Percentiles rank a stretch among this genome's conserved stretches.
These are phyloP conservation scores for Cerceris ruficornis DNA, from an alignment of 2,888 invertebrate genomes.

Conservation along the genomic window DNA sequence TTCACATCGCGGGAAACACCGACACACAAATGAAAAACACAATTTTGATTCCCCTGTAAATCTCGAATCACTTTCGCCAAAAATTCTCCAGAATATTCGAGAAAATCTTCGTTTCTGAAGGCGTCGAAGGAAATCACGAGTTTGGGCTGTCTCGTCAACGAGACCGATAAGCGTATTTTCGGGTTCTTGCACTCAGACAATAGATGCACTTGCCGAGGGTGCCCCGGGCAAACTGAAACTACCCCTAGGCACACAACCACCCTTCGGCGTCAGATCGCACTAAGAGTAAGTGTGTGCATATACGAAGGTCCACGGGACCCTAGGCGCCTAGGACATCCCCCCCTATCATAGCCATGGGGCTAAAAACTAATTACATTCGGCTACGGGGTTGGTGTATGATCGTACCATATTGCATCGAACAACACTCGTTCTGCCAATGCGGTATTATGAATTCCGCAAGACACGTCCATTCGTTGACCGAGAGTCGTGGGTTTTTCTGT, in stretches of 20 bases:
- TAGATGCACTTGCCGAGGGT: slow-evolving; percentile 78
- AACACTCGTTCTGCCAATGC: slow-evolving; percentile 65
- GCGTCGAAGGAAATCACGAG: slow-evolving; percentile 45
- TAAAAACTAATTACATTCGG: slow-evolving; percentile 80
- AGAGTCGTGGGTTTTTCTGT: not conserved
- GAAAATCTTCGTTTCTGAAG: slow-evolving; percentile 16
- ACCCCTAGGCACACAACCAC: slow-evolving; percentile 71
- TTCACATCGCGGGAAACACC: too few relatives aligned
- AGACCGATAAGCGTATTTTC: slow-evolving; percentile 75
- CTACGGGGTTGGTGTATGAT: slow-evolving; percentile 69
- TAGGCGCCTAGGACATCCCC: slow-evolving; percentile 66
- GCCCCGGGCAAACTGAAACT: slow-evolving; percentile 77
- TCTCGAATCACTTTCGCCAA: too few relatives aligned
- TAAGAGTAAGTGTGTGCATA: slow-evolving; percentile 50
- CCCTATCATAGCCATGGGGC: slow-evolving; percentile 78
- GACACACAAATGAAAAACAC: too few relatives aligned
- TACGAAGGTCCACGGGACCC: slow-evolving; percentile 58
- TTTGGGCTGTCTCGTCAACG: slow-evolving; percentile 31
- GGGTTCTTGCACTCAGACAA: slow-evolving; percentile 76
- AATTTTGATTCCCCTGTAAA: too few relatives aligned
- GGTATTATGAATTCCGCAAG: slow-evolving; percentile 69
- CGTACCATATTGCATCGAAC: slow-evolving; percentile 74
- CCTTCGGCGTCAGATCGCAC: slow-evolving; percentile 56
- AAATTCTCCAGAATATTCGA: too few relatives aligned
- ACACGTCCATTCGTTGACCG: slow-evolving; percentile 2